phyloP scores from a whole-genome alignment of 2,888 invertebrate genomes.

The Xylocampa areola region DNA sequence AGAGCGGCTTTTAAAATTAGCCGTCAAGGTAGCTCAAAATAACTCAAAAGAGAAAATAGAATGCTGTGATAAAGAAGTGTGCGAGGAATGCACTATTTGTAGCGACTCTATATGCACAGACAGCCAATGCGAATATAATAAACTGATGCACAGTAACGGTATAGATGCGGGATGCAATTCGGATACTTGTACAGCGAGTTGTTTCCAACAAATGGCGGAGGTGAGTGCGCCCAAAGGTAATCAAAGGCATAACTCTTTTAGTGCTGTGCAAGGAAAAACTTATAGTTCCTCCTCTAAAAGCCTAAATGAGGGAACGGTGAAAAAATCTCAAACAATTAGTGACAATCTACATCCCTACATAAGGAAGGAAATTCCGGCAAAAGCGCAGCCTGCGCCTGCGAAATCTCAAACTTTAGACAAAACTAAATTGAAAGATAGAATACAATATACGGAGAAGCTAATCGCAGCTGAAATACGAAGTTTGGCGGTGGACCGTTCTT shows the following conservation, averaged over 20 bases:
- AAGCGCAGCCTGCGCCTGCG: slow-evolving; percentile 62
- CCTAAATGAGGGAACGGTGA: slow-evolving; percentile 78
- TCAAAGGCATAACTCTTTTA: slow-evolving; percentile 86
- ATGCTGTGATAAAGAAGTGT: slow-evolving; percentile 88
- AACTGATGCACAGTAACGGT: slow-evolving; percentile 84
- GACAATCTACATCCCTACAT: slow-evolving; percentile 88
- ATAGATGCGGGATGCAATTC: slow-evolving; percentile 83
- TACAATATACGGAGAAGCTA: slow-evolving; percentile 86
- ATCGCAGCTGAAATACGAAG: slow-evolving; percentile 86
- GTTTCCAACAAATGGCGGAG: slow-evolving; percentile 81
- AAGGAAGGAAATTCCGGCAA: slow-evolving; percentile 83
- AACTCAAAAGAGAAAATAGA: slow-evolving; percentile 86
- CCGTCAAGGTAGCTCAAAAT: slow-evolving; percentile 85
- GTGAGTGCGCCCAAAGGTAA: slow-evolving; percentile 72
- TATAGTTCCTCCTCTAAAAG: slow-evolving; percentile 73
- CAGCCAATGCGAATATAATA: slow-evolving; percentile 87
- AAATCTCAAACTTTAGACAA: slow-evolving; percentile 75
- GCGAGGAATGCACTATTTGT: slow-evolving; percentile 87
- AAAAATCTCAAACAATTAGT: slow-evolving; percentile 84
- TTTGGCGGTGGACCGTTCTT: slow-evolving; percentile 81
- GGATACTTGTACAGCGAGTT: slow-evolving; percentile 83
- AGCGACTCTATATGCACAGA: slow-evolving; percentile 88
- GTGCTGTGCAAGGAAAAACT: slow-evolving; percentile 83
- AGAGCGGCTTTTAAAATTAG: slow-evolving; percentile 91
- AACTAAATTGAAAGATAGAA: slow-evolving; percentile 82